Evolutionary conservation across 2,113 vertebrate species (phyloP).

Genomic region (Holacanthus passer): DNA sequence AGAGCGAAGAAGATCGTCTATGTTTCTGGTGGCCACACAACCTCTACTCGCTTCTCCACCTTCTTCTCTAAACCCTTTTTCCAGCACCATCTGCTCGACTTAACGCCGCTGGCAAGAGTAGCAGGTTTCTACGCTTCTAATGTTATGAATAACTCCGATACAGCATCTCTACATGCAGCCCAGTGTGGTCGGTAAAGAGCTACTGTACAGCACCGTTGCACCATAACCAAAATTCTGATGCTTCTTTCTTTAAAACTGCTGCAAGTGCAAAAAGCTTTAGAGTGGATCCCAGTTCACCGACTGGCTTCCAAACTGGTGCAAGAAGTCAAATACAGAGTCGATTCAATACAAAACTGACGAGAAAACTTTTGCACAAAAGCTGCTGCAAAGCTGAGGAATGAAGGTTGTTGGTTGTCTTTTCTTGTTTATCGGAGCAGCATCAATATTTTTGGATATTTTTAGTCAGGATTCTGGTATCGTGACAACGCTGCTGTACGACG

Average conservation of each 20-base stretch:
- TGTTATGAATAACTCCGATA: constrained; percentile 1
- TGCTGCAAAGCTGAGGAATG: neutral
- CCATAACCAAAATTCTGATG: neutral
- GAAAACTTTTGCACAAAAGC: neutral
- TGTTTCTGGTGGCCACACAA: constrained; percentile 50
- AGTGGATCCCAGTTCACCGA: constrained; percentile 8
- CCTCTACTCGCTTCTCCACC: constrained; percentile 13
- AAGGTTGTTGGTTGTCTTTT: neutral
- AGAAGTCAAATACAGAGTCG: neutral
- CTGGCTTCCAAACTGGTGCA: neutral
- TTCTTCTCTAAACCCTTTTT: constrained; percentile 18
- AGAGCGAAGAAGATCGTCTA: constrained; percentile 12
- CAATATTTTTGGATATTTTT: neutral
- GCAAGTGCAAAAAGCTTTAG: neutral
- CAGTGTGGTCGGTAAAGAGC: constrained; percentile 2
- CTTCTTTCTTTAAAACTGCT: constrained; percentile 9
- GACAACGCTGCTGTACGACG: constrained; percentile 23
- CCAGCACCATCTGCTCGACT: constrained; percentile 17
- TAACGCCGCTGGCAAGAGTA: neutral
- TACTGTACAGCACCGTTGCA: constrained; percentile 24
- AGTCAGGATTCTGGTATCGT: neutral
- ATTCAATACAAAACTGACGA: neutral
- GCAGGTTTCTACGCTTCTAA: constrained; percentile 3
- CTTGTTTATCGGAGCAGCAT: neutral
- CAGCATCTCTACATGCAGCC: neutral